Percentiles rank a stretch among this genome's conserved stretches.
phyloP scores from a whole-genome alignment of 2,797 vertebrate genomes.

The Trachurus trachurus region DNA sequence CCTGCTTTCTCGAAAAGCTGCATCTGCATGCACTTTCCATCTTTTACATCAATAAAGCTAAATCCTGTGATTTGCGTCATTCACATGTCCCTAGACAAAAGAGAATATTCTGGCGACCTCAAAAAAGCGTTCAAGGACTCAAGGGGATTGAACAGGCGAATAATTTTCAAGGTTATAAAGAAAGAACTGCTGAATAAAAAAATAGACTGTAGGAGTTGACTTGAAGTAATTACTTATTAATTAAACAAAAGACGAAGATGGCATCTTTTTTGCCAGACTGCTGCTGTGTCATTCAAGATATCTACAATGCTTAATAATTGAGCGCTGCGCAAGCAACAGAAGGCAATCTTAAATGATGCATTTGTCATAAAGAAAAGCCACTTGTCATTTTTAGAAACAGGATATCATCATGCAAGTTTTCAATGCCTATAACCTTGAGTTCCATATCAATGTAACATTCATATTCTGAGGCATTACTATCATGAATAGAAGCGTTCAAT shows the following conservation, averaged over 20 bases:
- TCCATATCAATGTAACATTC: not conserved
- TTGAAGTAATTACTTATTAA: conserved; percentile 7
- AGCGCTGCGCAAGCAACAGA: conserved; percentile 7
- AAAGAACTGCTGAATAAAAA: conserved; percentile 2
- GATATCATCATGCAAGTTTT: not conserved
- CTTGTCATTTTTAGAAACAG: conserved; percentile 1
- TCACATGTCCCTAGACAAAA: not conserved
- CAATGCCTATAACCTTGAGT: not conserved
- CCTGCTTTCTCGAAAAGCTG: conserved; percentile 1
- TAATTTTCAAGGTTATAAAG: conserved; percentile 7
- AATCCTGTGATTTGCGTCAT: conserved; percentile 6
- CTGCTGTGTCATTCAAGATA: not conserved
- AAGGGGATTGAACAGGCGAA: not conserved
- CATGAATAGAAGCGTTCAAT: not conserved
- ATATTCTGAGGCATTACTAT: not conserved
- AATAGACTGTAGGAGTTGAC: not conserved
- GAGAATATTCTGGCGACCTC: conserved; percentile 10
- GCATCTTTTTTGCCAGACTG: not conserved
- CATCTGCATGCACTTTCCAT: not conserved
- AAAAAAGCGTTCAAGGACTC: not conserved
- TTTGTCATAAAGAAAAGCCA: conserved; percentile 20
- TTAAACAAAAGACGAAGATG: conserved; percentile 13
- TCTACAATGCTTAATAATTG: conserved; percentile 12
- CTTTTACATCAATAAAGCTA: conserved; percentile 18
- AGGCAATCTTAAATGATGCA: conserved; percentile 12